phyloP scores from a whole-genome alignment of 1,140 invertebrate genomes.

The Eueides isabella region DNA sequence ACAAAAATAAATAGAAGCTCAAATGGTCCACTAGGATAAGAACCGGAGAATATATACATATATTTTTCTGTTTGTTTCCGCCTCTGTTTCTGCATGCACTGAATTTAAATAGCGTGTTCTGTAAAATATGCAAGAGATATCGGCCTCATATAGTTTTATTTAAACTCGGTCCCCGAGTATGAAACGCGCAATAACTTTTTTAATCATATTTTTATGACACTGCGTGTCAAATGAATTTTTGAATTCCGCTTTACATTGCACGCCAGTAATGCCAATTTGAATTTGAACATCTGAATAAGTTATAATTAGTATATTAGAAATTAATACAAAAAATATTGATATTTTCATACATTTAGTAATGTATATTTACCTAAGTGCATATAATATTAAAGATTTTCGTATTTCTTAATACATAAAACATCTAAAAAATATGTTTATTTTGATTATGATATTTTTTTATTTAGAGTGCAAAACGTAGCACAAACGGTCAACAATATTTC shows the following conservation, averaged over 20 bases:
- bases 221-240: constrained; percentile 32
- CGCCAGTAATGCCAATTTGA: constrained; percentile 29
- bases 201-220: constrained; percentile 40
- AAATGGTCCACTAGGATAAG: constrained; percentile 2
- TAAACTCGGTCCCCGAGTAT: constrained; percentile 44
- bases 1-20: constrained; percentile 17
- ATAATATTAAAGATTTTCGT: too few relatives aligned
- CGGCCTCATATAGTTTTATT: constrained; percentile 54
- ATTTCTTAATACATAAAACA: too few relatives aligned
- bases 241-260: constrained; percentile 29
- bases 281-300: constrained; percentile 25
- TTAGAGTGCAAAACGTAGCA: not conserved
- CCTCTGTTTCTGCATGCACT: constrained; percentile 50
- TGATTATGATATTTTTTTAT: not conserved
- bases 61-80: constrained; percentile 62
- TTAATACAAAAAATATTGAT: not conserved
- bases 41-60: constrained; percentile 45
- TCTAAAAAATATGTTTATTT: too few relatives aligned
- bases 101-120: constrained; percentile 58
- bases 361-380: not conserved
- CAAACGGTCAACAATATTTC: not conserved
- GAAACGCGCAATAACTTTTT: constrained; percentile 37
- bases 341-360: not conserved
- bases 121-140: constrained; percentile 61
- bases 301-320: too few relatives aligned